A percentile compares a stretch with the other conserved stretches of the same genome.
Conservation (phyloP, 2,797 vertebrate species). For the Phyllotis vaccarum region DNA sequence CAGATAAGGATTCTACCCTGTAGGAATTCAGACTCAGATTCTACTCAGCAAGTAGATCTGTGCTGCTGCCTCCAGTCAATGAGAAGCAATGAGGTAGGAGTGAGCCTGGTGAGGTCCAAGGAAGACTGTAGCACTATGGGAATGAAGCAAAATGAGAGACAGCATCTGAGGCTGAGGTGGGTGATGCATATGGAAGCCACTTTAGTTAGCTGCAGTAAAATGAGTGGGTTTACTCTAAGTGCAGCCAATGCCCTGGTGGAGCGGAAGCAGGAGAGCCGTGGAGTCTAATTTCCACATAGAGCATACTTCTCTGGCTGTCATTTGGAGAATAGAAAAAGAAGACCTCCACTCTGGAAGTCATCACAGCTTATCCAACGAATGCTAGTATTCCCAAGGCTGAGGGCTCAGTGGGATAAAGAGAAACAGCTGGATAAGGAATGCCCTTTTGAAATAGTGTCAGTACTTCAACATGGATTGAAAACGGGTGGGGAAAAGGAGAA, state of each 20-base stretch:
- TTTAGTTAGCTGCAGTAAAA: background rate
- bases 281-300: background rate
- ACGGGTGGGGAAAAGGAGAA: background rate
- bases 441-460: background rate
- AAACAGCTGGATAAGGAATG: background rate
- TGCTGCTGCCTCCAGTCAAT: background rate
- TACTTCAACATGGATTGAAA: background rate
- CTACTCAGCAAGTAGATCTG: background rate
- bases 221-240: background rate
- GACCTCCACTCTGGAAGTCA: background rate
- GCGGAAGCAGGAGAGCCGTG: background rate
- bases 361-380: background rate
- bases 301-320: background rate
- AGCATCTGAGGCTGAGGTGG: background rate
- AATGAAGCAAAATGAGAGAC: background rate
- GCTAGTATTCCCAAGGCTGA: background rate
- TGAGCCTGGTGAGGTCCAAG: background rate
- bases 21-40: constrained; percentile 1
- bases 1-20: background rate
- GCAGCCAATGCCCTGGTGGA: background rate
- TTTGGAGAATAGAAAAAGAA: background rate
- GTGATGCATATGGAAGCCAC: background rate
- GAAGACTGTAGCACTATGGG: background rate
- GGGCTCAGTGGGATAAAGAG: background rate
- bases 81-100: background rate